These are phyloP conservation scores for Melozone crissalis DNA, from an alignment of 2,113 vertebrate species.

Conservation along the genomic window DNA sequence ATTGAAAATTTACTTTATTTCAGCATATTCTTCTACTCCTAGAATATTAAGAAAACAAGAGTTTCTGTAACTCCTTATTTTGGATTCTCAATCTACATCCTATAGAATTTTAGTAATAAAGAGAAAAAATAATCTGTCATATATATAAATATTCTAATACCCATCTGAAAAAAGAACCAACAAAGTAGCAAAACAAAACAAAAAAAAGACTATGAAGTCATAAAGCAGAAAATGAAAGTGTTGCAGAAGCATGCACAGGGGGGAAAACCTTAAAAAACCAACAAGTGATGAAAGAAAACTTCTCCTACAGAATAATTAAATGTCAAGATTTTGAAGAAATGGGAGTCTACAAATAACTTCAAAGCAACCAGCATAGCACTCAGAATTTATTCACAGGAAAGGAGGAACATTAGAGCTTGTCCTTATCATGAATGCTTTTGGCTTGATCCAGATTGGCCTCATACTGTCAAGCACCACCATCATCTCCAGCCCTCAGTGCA, in stretches of 20 bases:
- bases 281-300: conserved; percentile 58
- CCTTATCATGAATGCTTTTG: conserved; percentile 17
- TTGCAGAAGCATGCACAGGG: conserved; percentile 4
- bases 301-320: conserved; percentile 22
- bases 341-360: not conserved
- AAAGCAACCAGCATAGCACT: not conserved
- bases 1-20: not conserved
- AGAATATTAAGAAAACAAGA: not conserved
- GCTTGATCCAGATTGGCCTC: not conserved
- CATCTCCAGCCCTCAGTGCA: conserved; percentile 20
- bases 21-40: not conserved
- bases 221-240: conserved; percentile 66
- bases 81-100: not conserved
- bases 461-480: not conserved
- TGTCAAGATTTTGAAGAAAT: conserved; percentile 43
- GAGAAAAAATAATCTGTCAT: not conserved
- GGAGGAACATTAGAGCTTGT: not conserved
- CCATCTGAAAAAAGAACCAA: not conserved
- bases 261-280: conserved; percentile 60
- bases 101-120: not conserved
- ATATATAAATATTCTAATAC: not conserved
- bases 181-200: not conserved
- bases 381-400: not conserved
- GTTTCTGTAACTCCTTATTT: not conserved
- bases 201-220: conserved; percentile 34